Percentiles rank a stretch among this genome's conserved stretches.
phyloP scores from a whole-genome alignment of 1,140 invertebrate species.

The Muscidifurax raptorellus region DNA sequence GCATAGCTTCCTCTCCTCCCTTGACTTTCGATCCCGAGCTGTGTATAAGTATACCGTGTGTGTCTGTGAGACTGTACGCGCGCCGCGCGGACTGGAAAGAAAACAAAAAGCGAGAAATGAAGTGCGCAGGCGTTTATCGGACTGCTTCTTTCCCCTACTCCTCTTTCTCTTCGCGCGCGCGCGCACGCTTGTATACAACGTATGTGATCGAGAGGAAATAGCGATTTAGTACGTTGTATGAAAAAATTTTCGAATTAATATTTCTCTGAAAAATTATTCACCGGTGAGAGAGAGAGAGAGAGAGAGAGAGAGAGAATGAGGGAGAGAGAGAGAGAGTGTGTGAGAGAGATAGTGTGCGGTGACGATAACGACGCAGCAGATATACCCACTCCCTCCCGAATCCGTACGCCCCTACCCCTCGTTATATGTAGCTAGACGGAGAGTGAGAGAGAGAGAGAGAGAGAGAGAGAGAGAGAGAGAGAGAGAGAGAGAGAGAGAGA shows the following conservation, averaged over 20 bases:
- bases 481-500: constrained; percentile 27
- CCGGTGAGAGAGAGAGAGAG: background rate
- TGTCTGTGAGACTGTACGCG: background rate
- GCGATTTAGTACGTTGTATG: no score
- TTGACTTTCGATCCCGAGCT: constrained; percentile 35
- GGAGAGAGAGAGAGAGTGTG: background rate
- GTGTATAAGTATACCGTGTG: background rate
- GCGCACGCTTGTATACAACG: no score
- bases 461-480: constrained; percentile 27
- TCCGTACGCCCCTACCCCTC: constrained; percentile 3
- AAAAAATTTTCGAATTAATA: no score
- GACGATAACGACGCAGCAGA: constrained; percentile 3
- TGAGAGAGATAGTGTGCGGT: background rate
- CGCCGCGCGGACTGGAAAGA: background rate
- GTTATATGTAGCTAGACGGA: constrained; percentile 34
- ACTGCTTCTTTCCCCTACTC: background rate
- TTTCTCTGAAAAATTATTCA: constrained; percentile 10
- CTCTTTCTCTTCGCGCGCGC: background rate
- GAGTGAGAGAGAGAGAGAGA: constrained; percentile 23
- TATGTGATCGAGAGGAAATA: background rate
- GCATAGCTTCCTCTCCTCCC: background rate
- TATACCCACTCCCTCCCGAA: constrained; percentile 9
- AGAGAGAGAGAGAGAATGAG: background rate
- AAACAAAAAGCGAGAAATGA: constrained; percentile 45
- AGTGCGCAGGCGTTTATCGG: constrained; percentile 54